Conservation (phyloP, 2,797 vertebrate genomes). For the Gymnothorax javanicus region DNA sequence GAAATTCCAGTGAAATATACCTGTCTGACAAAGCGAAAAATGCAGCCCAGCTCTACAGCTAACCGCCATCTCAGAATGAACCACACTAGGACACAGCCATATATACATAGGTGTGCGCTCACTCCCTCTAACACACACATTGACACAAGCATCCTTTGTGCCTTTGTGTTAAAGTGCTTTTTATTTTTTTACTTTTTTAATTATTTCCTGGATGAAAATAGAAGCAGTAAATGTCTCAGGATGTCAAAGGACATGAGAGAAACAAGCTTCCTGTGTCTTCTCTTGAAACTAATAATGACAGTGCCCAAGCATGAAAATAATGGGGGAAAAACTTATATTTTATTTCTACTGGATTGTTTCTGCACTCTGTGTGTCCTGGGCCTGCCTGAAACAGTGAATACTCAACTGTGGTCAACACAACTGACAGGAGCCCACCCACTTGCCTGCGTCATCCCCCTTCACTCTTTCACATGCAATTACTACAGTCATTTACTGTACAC, state of each 20-base stretch:
- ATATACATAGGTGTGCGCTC: background rate
- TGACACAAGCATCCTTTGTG: background rate
- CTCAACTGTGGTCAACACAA: background rate
- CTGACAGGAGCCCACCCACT: background rate
- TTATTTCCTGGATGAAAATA: background rate
- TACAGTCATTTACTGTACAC: too few relatives aligned
- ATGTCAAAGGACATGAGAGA: background rate
- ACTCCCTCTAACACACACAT: constrained; percentile 14
- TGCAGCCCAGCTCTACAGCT: background rate
- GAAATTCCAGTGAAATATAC: background rate
- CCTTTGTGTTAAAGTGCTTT: too few relatives aligned
- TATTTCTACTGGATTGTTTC: background rate
- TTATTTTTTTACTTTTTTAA: background rate
- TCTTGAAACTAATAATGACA: background rate
- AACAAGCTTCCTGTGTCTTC: background rate
- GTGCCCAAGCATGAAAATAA: background rate
- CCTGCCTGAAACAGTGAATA: background rate
- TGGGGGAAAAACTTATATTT: background rate
- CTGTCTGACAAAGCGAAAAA: background rate
- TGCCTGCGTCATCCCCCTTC: background rate
- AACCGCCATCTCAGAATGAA: background rate
- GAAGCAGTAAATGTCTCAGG: background rate
- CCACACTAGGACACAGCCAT: background rate
- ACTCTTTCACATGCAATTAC: background rate
- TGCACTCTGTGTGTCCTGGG: background rate